phyloP scores from a whole-genome alignment of 2,113 vertebrate species.

The Dunckerocampus dactyliophorus region DNA sequence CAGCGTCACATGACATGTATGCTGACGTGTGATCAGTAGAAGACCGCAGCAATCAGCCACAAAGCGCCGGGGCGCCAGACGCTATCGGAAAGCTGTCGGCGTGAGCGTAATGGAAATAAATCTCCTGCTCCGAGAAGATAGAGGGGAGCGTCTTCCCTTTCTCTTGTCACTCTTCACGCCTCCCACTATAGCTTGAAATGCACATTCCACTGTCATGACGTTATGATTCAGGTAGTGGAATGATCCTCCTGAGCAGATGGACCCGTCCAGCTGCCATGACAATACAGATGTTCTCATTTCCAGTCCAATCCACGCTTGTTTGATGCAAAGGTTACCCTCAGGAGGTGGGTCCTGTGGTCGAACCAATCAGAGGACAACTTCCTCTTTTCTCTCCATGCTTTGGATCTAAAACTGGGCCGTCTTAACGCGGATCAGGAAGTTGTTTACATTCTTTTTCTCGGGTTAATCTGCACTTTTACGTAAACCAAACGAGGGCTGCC shows the following conservation, averaged over 20 bases:
- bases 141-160: conserved; percentile 13
- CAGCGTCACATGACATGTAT: not conserved
- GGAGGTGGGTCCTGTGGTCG: not conserved
- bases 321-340: not conserved
- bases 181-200: not conserved
- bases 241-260: no score
- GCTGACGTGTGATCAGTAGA: conserved; percentile 39
- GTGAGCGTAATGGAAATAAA: conserved; percentile 50
- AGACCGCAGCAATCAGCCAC: conserved; percentile 47
- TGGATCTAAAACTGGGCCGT: no score
- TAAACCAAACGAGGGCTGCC: no score
- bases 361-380: no score
- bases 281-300: not conserved
- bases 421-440: not conserved
- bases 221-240: not conserved
- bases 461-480: not conserved
- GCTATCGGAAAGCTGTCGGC: conserved; percentile 54
- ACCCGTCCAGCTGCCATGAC: not conserved
- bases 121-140: conserved; percentile 13
- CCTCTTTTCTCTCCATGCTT: no score
- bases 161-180: not conserved
- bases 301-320: not conserved
- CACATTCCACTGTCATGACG: not conserved
- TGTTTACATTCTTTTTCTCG: not conserved
- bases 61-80: conserved; percentile 5